These are phyloP conservation scores for Ectropis grisescens DNA, from an alignment of 1,140 invertebrate species.

Conservation along the genomic window DNA sequence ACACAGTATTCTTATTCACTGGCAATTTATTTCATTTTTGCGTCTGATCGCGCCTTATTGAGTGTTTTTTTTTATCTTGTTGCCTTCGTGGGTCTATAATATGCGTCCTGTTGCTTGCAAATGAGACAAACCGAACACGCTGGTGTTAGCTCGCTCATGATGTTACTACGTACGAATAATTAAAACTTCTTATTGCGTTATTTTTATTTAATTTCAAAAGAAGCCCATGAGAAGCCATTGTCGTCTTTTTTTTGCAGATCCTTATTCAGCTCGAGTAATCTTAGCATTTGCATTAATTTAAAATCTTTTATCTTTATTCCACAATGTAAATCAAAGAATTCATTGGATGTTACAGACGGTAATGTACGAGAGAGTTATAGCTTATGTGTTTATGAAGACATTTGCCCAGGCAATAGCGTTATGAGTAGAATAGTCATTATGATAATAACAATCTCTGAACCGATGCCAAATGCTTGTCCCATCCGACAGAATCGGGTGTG, in stretches of 20 bases:
- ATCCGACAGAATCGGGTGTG: slow-evolving; percentile 23
- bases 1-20: slow-evolving; percentile 62
- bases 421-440: slow-evolving; percentile 56
- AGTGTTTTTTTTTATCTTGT: slow-evolving; percentile 65
- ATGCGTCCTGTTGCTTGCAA: slow-evolving; percentile 65
- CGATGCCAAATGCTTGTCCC: slow-evolving; percentile 49
- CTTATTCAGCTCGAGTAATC: too few relatives aligned
- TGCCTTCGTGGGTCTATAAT: slow-evolving; percentile 66
- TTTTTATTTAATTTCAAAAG: slow-evolving; percentile 26
- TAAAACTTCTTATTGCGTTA: slow-evolving; percentile 47
- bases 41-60: slow-evolving; percentile 67
- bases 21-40: slow-evolving; percentile 70
- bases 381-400: slow-evolving; percentile 44
- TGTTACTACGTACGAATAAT: slow-evolving; percentile 55
- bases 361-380: slow-evolving; percentile 44
- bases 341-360: slow-evolving; percentile 37
- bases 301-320: too few relatives aligned
- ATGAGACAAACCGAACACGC: slow-evolving; percentile 61
- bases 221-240: slow-evolving; percentile 13
- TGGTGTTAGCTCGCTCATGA: slow-evolving; percentile 45
- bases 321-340: slow-evolving; percentile 27
- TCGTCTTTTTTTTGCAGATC: slow-evolving; percentile 10
- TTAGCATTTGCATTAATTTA: too few relatives aligned
- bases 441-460: slow-evolving; percentile 55
- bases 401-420: slow-evolving; percentile 50